Evolutionary conservation across 2,888 invertebrate genomes (phyloP).

Genomic region (Mimumesa dahlbomi): DNA sequence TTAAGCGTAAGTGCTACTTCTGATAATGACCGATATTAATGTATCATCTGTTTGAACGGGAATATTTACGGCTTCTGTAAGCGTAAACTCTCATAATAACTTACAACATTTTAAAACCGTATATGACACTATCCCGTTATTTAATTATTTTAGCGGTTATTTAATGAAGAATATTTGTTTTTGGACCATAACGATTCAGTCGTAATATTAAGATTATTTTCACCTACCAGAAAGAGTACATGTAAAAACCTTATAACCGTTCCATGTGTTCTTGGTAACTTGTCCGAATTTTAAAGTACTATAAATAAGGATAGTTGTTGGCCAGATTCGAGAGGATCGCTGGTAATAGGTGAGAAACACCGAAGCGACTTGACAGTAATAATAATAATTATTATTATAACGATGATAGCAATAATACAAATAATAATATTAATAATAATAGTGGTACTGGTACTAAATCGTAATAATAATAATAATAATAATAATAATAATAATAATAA

Average conservation of each 20-base stretch:
- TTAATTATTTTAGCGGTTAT: neutral
- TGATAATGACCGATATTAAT: no score
- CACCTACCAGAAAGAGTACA: no score
- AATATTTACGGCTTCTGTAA: no score
- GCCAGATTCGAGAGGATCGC: neutral
- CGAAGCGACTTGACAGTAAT: conserved; percentile 65
- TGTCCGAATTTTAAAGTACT: no score
- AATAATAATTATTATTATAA: conserved; percentile 77
- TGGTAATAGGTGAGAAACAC: conserved; percentile 8
- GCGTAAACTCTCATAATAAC: no score
- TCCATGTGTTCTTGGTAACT: no score
- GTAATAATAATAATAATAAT: conserved; percentile 73
- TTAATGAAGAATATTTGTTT: neutral
- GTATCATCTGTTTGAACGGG: no score
- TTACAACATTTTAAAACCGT: no score
- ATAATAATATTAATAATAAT: conserved; percentile 77
- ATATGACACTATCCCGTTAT: no score
- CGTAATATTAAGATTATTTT: no score
- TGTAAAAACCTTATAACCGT: no score
- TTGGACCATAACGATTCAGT: neutral
- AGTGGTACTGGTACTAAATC: conserved; percentile 74
- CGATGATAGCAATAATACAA: conserved; percentile 77
- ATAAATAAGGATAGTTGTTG: no score
- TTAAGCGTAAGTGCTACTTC: conserved; percentile 22
- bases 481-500: conserved; percentile 70